Percentiles rank a stretch among this genome's conserved stretches.
phyloP scores from a whole-genome alignment of 2,888 invertebrate genomes.

The Hololepta plana region DNA sequence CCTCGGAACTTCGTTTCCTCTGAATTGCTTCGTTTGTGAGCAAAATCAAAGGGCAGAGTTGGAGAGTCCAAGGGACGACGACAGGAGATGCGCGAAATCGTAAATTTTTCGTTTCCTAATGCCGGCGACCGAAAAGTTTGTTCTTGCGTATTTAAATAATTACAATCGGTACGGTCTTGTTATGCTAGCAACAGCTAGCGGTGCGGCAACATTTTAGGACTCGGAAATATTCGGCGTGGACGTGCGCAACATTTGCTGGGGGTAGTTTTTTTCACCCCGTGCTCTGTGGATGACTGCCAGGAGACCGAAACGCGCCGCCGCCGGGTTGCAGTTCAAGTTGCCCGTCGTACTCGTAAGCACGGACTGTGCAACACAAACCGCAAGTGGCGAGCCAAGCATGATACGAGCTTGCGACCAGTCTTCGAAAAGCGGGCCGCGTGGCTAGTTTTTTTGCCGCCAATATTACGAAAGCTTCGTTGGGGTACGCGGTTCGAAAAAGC shows the following conservation, averaged over 20 bases:
- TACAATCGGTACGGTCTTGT: not conserved
- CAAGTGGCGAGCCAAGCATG: conserved; percentile 22
- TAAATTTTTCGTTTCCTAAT: too few relatives aligned
- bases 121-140: too few relatives aligned
- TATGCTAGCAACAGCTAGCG: conserved; percentile 1
- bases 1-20: too few relatives aligned
- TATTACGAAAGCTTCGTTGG: conserved; percentile 8
- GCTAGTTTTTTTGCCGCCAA: conserved; percentile 18
- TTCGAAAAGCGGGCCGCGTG: conserved; percentile 27
- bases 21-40: too few relatives aligned
- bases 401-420: conserved; percentile 25
- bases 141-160: too few relatives aligned
- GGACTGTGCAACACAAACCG: conserved; percentile 20
- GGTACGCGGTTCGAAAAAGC: conserved; percentile 9
- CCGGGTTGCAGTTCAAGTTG: conserved; percentile 24
- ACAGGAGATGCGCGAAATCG: too few relatives aligned
- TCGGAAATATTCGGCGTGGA: conserved; percentile 11
- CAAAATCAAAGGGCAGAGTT: too few relatives aligned
- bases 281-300: too few relatives aligned
- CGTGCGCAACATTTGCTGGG: too few relatives aligned
- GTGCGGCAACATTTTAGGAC: too few relatives aligned
- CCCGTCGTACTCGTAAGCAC: conserved; percentile 23
- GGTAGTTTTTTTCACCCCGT: too few relatives aligned
- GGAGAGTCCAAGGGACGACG: too few relatives aligned
- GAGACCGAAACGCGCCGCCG: conserved; percentile 23